phyloP scores from a whole-genome alignment of 2,113 vertebrate species.

The Gila orcuttii region DNA sequence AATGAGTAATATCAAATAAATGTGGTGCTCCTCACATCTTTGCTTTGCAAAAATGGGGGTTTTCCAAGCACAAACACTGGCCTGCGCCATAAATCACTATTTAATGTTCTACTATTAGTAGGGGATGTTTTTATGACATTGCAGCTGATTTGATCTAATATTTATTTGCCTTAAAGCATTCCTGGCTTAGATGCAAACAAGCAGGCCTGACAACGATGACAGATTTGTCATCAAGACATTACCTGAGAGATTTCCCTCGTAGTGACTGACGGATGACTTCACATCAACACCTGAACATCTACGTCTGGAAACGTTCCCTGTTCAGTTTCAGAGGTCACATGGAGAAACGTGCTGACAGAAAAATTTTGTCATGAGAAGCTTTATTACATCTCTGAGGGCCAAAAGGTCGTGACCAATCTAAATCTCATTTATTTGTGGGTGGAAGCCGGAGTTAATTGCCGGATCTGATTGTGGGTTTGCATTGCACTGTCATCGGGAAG shows the following conservation, averaged over 20 bases:
- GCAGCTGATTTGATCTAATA: background rate
- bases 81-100: background rate
- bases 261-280: constrained; percentile 21
- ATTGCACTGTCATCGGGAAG: background rate
- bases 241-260: background rate
- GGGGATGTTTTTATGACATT: background rate
- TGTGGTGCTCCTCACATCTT: background rate
- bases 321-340: constrained; percentile 24
- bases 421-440: constrained; percentile 10
- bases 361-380: constrained; percentile 58
- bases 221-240: constrained; percentile 16
- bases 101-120: background rate
- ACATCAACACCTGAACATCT: constrained; percentile 57
- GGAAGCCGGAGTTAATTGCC: background rate
- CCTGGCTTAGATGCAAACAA: constrained; percentile 13
- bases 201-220: background rate
- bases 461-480: constrained; percentile 23
- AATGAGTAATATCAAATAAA: background rate
- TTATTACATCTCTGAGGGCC: constrained; percentile 57
- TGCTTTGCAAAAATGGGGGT: background rate
- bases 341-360: constrained; percentile 61
- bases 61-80: background rate
- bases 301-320: constrained; percentile 21
- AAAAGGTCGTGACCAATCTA: constrained; percentile 59
- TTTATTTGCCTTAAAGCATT: constrained; percentile 28